Evolutionary conservation across 2,797 vertebrate species (phyloP), one percentile per base, ranked within the genome.

Genomic region (Diceros bicornis): DNA sequence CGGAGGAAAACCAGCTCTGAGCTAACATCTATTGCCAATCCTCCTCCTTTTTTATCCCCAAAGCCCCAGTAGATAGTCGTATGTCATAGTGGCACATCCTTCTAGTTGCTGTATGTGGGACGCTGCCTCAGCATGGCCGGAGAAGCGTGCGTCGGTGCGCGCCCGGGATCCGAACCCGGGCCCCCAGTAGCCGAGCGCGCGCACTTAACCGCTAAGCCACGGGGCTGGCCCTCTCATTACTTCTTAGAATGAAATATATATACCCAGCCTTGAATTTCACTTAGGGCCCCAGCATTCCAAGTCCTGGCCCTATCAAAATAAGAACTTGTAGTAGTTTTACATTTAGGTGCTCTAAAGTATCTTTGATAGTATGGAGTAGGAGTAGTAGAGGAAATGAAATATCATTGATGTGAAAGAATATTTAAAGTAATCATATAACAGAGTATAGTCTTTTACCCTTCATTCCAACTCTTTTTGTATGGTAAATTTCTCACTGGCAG

Each of bases 341-440:
- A 52, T 61, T 69, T 41, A 71, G 92, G 18, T 85, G n/a, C 41
- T 44, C 20, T 32, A 14, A 85, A 68, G 27, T 86, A 61, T 90
- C 77, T 96, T 96, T 89, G 34, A 25, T 75, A 86, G 6, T 50
- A 3, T 59, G 47, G 47, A 47, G 10, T 83, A 16, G 21, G 6
- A 81, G 25, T 21, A 72, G n/a, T 78, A 84, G 16, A 93, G 68
- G 57, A 66, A 68, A 37, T 59, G 41, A 27, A 71, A n/a, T 62
- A 61, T 41, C 47, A 78, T 57, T 77, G 71, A 62, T 37, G 21
- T 59, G 72, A 83, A 75, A n/a, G n/a, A 90, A 52, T 72, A 52
- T 91, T 82, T 72, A 68, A 87, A 79, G 32, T 68, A 84, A 77
- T 90, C 47, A 61, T 89, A 47, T 71, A 64, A 52, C 52, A 66